Evolutionary conservation across 2,113 vertebrate genomes (phyloP), one percentile per base, ranked within the genome.

Genomic region (Trematocara variabile): DNA sequence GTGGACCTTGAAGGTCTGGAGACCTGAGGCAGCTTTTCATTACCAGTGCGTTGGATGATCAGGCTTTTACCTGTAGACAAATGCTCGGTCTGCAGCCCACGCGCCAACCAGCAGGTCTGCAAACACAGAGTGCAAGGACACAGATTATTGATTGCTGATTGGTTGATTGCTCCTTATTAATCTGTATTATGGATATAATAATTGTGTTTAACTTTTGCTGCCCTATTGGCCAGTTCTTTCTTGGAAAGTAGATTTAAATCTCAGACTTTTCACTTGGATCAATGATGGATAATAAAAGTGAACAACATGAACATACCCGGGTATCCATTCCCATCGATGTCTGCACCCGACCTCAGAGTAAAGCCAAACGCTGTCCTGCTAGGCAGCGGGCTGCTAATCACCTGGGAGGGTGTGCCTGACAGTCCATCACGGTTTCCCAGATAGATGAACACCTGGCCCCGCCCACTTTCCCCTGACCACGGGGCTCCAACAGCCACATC

Each of bases 71-170:
- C 80, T 79, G 87, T 85, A 89, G 7, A 85, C 41, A 12, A 79
- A 85, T 1, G 53, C 83, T 60, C 8, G 33, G 44, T 89, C 83
- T 8, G 83, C 79, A 6, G 33, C 79, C 87, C 87, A 89, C 1
- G 83, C 87, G 20, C 87, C 87, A 39, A 89, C 83, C 44, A 89
- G 60, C 58, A 89, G 83, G 33, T 89, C 87, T 89, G 5, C 13
- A 20, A 37, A 77, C 18, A 77, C n/a, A 70, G 39, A 37, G 34
- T 37, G 34, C 34, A 7, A 3, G 34, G 9, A 13, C n/a, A 54
- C 8, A 8, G 33, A 33, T 84, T n/a, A 54, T 37, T 46, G 8
- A 41, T 55, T 18, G 28, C 4, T 80, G 28, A 68, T 63, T 12
- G 11, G 12, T 2, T 46, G 12, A 6, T 46, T 16, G 6, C 7